These are phyloP conservation scores for Melipona quadrifasciata DNA, from an alignment of 1,140 invertebrate species.

Conservation along the genomic window DNA sequence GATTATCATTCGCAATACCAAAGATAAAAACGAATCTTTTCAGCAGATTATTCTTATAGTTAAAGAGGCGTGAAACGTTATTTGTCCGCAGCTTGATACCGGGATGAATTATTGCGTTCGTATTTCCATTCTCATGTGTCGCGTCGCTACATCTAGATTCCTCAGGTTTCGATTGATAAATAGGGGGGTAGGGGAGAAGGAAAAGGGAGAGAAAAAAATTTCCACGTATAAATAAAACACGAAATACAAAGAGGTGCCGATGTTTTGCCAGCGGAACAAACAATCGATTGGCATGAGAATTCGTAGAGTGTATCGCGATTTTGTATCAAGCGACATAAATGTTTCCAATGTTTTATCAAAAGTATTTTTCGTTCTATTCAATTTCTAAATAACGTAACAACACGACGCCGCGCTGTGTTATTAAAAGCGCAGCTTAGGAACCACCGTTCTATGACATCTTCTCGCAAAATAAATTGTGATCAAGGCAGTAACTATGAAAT, in stretches of 20 bases:
- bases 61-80: neutral
- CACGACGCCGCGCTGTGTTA: neutral
- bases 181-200: neutral
- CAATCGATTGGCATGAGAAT: neutral
- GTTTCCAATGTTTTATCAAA: neutral
- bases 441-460: too few relatives aligned
- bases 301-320: neutral
- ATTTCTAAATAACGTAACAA: neutral
- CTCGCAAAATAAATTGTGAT: slow-evolving; percentile 8
- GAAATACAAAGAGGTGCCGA: neutral
- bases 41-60: neutral
- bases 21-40: neutral
- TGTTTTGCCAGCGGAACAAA: neutral
- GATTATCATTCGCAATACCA: neutral
- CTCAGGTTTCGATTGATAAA: neutral
- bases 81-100: neutral
- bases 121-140: neutral
- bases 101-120: neutral
- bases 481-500: slow-evolving; percentile 11
- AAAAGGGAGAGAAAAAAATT: too few relatives aligned
- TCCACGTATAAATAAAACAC: neutral
- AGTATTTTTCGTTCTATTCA: neutral
- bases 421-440: neutral
- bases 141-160: neutral
- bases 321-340: neutral